Evolutionary conservation across 2,113 vertebrate species (phyloP), one percentile per base, ranked within the genome.

Genomic region (Setophaga petechia): DNA sequence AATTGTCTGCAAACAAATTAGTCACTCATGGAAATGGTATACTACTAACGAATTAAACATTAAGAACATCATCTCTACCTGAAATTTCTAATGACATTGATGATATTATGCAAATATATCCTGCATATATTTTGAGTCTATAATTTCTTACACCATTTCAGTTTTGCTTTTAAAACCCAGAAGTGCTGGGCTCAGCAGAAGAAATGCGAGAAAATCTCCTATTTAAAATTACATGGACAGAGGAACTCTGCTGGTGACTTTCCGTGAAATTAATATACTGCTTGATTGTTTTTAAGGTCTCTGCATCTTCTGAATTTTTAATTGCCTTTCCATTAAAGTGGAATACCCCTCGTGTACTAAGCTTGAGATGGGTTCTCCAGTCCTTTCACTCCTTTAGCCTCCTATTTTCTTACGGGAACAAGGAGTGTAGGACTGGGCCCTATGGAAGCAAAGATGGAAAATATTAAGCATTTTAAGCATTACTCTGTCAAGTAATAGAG

Each of bases 241-340:
- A 83, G 19, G 58, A 89, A 87, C 74, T 69, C 57, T 35, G 37
- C 71, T 58, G 49, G 78, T 22, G 84, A 67, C 84, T 96, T 73
- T 66, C 92, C 5, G 4, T 76, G 74, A 76, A 81, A 94, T 94
- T 96, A 96, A 96, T 94, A 94, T 94, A 94, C 71, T 12, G 15
- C 95, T 93, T 95, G 91, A 91, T 94, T 96, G 89, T 96, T 93
- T 90, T 87, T 80, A 96, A 93, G 91, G 90, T 94, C 94, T 89
- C 84, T 77, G 83, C 86, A 76, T 72, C 84, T 94, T 92, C 84
- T 93, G 84, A 95, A 95, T 92, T 87, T 94, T 97, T 95, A 93
- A 88, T 93, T 95, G 72, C 79, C 71, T 85, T 89, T 89, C 92
- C 87, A 84, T 93, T 95, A 95, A 92, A 92, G 41, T n/a, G 57